Evolutionary conservation across 2,888 invertebrate species (phyloP).

Genomic region (Dromius quadrimaculatus): DNA sequence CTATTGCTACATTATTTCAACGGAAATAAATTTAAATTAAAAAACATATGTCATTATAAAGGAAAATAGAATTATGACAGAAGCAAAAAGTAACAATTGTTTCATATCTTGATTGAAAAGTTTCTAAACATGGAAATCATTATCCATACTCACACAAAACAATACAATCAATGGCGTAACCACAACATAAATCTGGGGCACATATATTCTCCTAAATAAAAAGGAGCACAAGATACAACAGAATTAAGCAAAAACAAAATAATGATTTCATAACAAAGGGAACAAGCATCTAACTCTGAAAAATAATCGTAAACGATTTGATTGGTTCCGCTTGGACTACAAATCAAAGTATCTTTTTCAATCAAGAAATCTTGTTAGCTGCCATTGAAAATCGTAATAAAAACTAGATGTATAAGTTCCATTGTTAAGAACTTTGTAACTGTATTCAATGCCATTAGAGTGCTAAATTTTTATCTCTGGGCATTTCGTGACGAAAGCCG

Average conservation of each 20-base stretch:
- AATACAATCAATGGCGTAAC: slow-evolving; percentile 8
- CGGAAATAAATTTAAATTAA: no score
- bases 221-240: slow-evolving; percentile 1
- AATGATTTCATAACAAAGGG: neutral
- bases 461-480: slow-evolving; percentile 1
- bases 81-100: neutral
- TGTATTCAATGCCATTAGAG: slow-evolving; percentile 21
- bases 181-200: slow-evolving; percentile 5
- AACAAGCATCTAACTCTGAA: neutral
- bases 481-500: slow-evolving; percentile 5
- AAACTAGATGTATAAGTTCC: slow-evolving; percentile 4
- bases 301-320: slow-evolving; percentile 23
- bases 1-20: no score
- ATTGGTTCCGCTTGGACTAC: slow-evolving; percentile 26
- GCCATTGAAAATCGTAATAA: neutral
- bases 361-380: slow-evolving; percentile 22
- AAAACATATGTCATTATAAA: no score
- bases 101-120: neutral
- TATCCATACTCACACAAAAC: neutral
- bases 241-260: neutral
- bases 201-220: slow-evolving; percentile 1
- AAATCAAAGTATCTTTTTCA: slow-evolving; percentile 32
- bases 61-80: no score
- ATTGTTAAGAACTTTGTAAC: slow-evolving; percentile 13
- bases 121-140: neutral